Evolutionary conservation across 2,797 vertebrate species (phyloP).

Genomic region (Etheostoma perlongum): DNA sequence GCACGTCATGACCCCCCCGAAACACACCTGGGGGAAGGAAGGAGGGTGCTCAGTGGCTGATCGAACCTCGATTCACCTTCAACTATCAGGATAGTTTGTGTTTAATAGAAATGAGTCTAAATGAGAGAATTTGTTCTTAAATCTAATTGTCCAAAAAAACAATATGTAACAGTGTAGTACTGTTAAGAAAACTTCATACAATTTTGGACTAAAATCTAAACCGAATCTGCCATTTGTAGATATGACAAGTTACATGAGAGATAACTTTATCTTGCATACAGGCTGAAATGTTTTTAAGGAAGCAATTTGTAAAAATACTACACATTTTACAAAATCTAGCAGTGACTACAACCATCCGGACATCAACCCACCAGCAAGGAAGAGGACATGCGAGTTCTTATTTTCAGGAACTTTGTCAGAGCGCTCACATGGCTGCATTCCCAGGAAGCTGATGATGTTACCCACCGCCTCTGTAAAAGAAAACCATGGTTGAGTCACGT

Average conservation of each 20-base stretch:
- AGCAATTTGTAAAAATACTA: no score
- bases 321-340: neutral
- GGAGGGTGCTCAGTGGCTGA: neutral
- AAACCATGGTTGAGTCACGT: constrained; percentile 19
- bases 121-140: neutral
- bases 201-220: neutral
- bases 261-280: neutral
- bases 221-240: neutral
- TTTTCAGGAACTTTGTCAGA: constrained; percentile 98
- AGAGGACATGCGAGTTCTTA: constrained; percentile 96
- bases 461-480: constrained; percentile 91
- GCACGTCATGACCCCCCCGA: constrained; percentile 90
- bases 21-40: constrained; percentile 87
- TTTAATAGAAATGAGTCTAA: neutral
- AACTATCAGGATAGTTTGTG: no score
- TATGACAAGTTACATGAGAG: neutral
- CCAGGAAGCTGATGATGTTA: constrained; percentile 96
- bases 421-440: constrained; percentile 98
- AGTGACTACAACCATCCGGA: neutral
- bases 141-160: neutral
- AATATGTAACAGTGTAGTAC: neutral
- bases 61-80: neutral
- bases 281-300: neutral
- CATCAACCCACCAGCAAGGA: constrained; percentile 89
- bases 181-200: neutral